phyloP scores from a whole-genome alignment of 2,113 vertebrate species.

The Brachionichthys hirsutus region DNA sequence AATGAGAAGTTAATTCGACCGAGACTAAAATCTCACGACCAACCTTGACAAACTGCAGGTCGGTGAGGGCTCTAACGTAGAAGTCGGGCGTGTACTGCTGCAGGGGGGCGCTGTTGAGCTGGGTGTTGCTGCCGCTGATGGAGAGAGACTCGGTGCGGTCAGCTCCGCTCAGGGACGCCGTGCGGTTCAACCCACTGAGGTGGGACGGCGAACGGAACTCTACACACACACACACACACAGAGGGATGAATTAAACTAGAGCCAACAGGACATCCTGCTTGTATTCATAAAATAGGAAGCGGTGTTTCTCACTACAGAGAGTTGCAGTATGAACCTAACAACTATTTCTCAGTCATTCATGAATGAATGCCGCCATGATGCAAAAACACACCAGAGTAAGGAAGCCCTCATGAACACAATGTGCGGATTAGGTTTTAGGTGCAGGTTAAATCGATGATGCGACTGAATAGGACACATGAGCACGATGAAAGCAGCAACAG shows the following conservation, averaged over 20 bases:
- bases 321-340: no score
- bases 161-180: conserved; percentile 82
- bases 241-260: not conserved
- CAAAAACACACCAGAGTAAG: not conserved
- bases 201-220: conserved; percentile 87
- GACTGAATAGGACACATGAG: not conserved
- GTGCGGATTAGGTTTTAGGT: conserved; percentile 17
- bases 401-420: conserved; percentile 1
- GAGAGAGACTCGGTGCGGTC: conserved; percentile 81
- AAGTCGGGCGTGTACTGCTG: conserved; percentile 90
- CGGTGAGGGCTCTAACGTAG: conserved; percentile 87
- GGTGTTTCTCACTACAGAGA: no score
- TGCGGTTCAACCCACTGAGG: conserved; percentile 83
- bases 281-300: no score
- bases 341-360: no score
- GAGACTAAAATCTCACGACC: no score
- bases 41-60: conserved; percentile 90
- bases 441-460: conserved; percentile 17
- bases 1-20: not conserved
- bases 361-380: conserved; percentile 9
- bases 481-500: conserved; percentile 2
- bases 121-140: conserved; percentile 82
- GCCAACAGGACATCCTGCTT: no score
- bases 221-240: conserved; percentile 57
- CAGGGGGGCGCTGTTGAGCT: conserved; percentile 71